Percentiles rank a stretch among this genome's conserved stretches.
phyloP scores from a whole-genome alignment of 2,113 vertebrate genomes.

The Apaloderma vittatum region DNA sequence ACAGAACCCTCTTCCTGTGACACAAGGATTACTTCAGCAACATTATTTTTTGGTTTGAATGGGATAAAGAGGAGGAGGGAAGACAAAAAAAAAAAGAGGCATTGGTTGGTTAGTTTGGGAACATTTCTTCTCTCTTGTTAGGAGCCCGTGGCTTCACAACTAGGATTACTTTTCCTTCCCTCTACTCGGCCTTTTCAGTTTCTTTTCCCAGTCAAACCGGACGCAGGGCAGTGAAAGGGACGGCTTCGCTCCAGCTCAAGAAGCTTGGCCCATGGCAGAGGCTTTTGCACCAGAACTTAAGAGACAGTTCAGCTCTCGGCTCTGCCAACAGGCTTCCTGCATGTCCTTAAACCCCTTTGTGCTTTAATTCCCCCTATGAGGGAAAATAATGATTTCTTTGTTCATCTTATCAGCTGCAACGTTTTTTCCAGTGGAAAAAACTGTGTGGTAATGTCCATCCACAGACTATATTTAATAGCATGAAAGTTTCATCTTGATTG shows the following conservation, averaged over 20 bases:
- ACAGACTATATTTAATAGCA: neutral
- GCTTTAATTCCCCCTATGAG: neutral
- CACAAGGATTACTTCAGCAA: constrained; percentile 67
- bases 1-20: constrained; percentile 32
- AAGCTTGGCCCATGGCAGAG: constrained; percentile 14
- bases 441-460: neutral
- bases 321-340: constrained; percentile 43
- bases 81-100: neutral
- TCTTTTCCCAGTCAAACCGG: constrained; percentile 50
- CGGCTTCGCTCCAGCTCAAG: constrained; percentile 31
- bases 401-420: constrained; percentile 17
- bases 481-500: neutral
- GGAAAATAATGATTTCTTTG: neutral
- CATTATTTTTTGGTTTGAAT: constrained; percentile 29
- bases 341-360: constrained; percentile 13
- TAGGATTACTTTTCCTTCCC: constrained; percentile 49
- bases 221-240: constrained; percentile 45
- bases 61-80: neutral
- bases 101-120: constrained; percentile 48
- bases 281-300: constrained; percentile 9
- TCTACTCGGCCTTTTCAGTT: constrained; percentile 49
- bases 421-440: neutral
- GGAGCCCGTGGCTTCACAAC: constrained; percentile 25
- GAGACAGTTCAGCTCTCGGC: constrained; percentile 24
- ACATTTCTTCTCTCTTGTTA: constrained; percentile 47